Evolutionary conservation across 2,888 invertebrate species (phyloP).

Genomic region (Drosophila cyrtoloma): DNA sequence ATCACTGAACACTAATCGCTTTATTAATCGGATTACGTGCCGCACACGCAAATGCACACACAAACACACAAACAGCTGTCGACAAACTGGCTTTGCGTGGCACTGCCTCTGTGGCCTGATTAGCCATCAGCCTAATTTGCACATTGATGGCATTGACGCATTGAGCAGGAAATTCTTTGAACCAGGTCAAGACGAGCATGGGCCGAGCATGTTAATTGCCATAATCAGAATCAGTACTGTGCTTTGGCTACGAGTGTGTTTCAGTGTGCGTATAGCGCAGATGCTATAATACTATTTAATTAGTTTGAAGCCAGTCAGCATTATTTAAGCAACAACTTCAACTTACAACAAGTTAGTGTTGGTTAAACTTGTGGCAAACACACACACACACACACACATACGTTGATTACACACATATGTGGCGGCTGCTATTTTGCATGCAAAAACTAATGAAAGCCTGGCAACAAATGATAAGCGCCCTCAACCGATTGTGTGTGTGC

Average conservation of each 20-base stretch:
- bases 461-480: conserved; percentile 75
- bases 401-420: conserved; percentile 3
- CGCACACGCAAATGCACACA: conserved; percentile 29
- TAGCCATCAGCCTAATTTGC: conserved; percentile 78
- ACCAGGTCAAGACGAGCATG: conserved; percentile 32
- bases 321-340: conserved; percentile 45
- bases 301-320: conserved; percentile 72
- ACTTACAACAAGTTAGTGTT: conserved; percentile 40
- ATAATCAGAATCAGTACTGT: conserved; percentile 74
- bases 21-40: conserved; percentile 76
- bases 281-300: conserved; percentile 66
- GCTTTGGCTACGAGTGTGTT: conserved; percentile 15
- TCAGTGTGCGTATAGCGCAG: conserved; percentile 13
- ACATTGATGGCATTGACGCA: conserved; percentile 75
- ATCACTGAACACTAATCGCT: conserved; percentile 73
- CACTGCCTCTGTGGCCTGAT: conserved; percentile 53
- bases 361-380: conserved; percentile 50
- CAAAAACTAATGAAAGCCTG: conserved; percentile 71
- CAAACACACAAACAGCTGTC: conserved; percentile 25
- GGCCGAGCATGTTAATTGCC: conserved; percentile 68
- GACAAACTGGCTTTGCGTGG: conserved; percentile 36
- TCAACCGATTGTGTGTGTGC: conserved; percentile 21
- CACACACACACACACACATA: conserved; percentile 5
- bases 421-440: conserved; percentile 46
- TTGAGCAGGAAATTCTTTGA: conserved; percentile 44